These are phyloP conservation scores for Anniella stebbinsi DNA, from an alignment of 2,797 vertebrate species.

Conservation along the genomic window DNA sequence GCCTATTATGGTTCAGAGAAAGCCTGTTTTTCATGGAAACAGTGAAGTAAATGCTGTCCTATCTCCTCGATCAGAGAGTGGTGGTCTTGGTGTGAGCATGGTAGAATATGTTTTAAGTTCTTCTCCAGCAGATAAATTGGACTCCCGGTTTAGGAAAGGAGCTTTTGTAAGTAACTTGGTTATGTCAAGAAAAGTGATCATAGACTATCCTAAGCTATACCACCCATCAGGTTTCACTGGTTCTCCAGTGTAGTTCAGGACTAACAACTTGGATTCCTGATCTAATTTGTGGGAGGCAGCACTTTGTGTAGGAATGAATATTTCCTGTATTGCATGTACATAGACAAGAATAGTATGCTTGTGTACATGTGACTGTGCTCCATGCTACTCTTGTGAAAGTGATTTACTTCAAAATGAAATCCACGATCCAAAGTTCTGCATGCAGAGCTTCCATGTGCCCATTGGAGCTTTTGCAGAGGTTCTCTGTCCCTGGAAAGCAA, in stretches of 20 bases:
- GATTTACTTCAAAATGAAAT: neutral
- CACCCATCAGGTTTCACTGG: neutral
- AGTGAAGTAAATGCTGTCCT: conserved; percentile 96
- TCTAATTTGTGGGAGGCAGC: neutral
- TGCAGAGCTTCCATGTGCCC: neutral
- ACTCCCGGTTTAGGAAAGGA: conserved; percentile 95
- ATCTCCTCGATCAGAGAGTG: conserved; percentile 97
- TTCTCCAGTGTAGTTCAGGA: neutral
- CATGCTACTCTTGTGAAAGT: neutral
- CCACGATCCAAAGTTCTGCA: neutral
- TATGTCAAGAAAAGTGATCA: neutral
- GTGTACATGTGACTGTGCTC: neutral
- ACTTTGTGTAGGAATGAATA: neutral
- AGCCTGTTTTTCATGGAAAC: conserved; percentile 97
- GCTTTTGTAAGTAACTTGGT: conserved; percentile 89
- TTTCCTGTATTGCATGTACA: neutral
- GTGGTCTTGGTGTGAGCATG: conserved; percentile 98
- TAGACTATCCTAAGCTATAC: neutral
- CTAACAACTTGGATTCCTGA: neutral
- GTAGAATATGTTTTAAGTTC: conserved; percentile 99
- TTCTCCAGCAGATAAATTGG: conserved; percentile 98
- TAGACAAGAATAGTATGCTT: neutral
- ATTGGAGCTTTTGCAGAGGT: neutral
- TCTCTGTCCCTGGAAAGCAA: neutral
- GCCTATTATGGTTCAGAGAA: conserved; percentile 98